Conservation (phyloP, 2,113 vertebrate species). For the Takifugu flavidus region DNA sequence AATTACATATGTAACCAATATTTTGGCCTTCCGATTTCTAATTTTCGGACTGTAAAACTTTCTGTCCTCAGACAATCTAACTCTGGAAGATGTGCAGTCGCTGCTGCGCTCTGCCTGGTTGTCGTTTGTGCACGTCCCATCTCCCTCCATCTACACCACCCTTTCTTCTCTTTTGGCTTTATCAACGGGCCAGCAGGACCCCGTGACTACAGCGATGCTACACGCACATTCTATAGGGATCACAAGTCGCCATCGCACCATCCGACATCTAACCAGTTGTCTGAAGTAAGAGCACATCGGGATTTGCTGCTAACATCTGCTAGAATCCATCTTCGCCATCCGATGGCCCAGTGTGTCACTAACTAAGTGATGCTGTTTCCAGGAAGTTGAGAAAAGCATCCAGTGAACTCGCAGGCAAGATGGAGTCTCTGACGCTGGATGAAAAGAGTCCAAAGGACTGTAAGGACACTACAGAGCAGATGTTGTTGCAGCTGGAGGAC, state of each 20-base stretch:
- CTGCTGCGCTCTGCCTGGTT: conserved; percentile 76
- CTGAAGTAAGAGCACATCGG: conserved; percentile 71
- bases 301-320: neutral
- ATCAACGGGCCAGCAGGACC: conserved; percentile 73
- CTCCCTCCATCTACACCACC: conserved; percentile 73
- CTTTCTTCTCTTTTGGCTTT: conserved; percentile 81
- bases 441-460: conserved; percentile 32
- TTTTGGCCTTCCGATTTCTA: too few species aligned
- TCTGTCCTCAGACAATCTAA: conserved; percentile 64
- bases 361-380: neutral
- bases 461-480: conserved; percentile 27
- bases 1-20: too few species aligned
- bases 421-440: conserved; percentile 73
- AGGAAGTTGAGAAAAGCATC: conserved; percentile 81
- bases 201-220: conserved; percentile 77
- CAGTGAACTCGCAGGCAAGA: conserved; percentile 64
- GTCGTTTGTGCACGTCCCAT: conserved; percentile 81
- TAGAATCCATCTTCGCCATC: neutral
- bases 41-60: neutral
- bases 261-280: conserved; percentile 75
- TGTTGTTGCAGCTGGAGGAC: conserved; percentile 70
- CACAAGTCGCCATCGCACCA: conserved; percentile 82
- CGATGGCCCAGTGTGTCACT: neutral
- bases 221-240: conserved; percentile 82
- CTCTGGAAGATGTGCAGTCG: conserved; percentile 67